Evolutionary conservation across 2,113 vertebrate species (phyloP).

Genomic region (Nanorana parkeri): DNA sequence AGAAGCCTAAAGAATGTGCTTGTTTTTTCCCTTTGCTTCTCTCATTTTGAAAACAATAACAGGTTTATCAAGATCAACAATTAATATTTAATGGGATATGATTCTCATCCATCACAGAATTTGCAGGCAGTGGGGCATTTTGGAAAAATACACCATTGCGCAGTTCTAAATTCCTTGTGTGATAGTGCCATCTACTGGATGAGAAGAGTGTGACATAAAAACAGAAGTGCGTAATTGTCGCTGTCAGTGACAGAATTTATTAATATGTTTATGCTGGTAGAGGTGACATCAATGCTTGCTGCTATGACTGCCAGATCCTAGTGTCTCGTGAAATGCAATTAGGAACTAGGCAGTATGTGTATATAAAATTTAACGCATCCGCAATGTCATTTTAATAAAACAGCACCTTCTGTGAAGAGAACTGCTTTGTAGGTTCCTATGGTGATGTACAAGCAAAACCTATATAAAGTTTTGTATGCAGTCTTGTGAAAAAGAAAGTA

Average conservation of each 20-base stretch:
- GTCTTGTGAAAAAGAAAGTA: no score
- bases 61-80: not conserved
- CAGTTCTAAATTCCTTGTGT: not conserved
- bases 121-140: no score
- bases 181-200: conserved; percentile 14
- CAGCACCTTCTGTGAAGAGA: not conserved
- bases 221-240: not conserved
- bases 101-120: no score
- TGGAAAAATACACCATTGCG: no score
- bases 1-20: conserved; percentile 15
- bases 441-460: no score
- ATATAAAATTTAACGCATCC: not conserved
- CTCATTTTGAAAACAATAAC: not conserved
- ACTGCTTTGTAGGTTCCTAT: not conserved
- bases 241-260: no score
- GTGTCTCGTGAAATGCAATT: no score
- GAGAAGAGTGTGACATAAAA: not conserved
- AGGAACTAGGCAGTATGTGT: not conserved
- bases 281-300: no score
- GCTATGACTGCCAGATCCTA: no score
- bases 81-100: no score
- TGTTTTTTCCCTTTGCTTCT: not conserved
- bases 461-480: no score
- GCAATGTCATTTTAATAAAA: not conserved
- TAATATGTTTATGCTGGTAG: no score